phyloP scores from a whole-genome alignment of 1,140 invertebrate genomes.

The fruit fly (Drosophila melanogaster) region Release_6_plus_ISO1_MT NC_004354.4:2720001-2720500 shows the following conservation, averaged over 20 bases:
- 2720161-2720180: constrained; percentile 51
- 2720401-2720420: neutral
- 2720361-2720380: neutral
- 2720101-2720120: constrained; percentile 51
- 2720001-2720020: neutral
- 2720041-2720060: constrained; percentile 34
- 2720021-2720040: neutral
- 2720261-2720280: constrained; percentile 1
- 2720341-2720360: neutral
- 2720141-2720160: constrained; percentile 55
- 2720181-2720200: neutral
- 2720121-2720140: constrained; percentile 60
- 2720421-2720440: neutral
- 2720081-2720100: constrained; percentile 48
- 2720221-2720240: neutral
- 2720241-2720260: neutral
- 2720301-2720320: neutral
- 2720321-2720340: neutral
- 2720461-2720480: neutral
- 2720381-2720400: neutral
- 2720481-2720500: neutral
- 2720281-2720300: neutral
- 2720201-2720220: neutral
- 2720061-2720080: constrained; percentile 46
- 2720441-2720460: too few relatives aligned